Conservation (phyloP, 2,888 invertebrate species). For the Darwinula stevensoni region DNA sequence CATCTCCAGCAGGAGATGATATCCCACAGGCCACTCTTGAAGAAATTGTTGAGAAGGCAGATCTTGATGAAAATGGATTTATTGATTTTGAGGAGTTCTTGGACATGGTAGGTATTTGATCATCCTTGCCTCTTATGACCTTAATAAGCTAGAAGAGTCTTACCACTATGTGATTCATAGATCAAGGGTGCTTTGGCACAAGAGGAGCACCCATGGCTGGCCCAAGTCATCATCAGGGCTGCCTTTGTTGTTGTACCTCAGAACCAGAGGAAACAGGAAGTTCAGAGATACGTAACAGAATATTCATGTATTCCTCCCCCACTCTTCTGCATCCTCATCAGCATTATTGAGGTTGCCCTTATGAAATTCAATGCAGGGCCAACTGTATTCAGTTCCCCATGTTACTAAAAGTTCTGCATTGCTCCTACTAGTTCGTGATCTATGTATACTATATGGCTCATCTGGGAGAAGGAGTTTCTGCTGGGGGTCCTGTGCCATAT, state of each 20-base stretch:
- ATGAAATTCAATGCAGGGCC: too few relatives aligned
- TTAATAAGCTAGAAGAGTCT: too few relatives aligned
- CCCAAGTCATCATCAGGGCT: too few relatives aligned
- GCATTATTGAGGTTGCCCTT: slow-evolving; percentile 54
- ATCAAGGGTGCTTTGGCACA: too few relatives aligned
- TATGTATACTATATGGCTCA: slow-evolving; percentile 23
- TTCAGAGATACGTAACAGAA: slow-evolving; percentile 47
- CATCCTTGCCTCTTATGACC: too few relatives aligned
- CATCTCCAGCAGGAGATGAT: slow-evolving; percentile 10
- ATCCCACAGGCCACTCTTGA: slow-evolving; percentile 13
- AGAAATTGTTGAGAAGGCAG: slow-evolving; percentile 13
- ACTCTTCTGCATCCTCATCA: slow-evolving; percentile 65
- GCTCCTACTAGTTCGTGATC: too few relatives aligned
- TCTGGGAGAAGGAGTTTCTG: slow-evolving; percentile 15
- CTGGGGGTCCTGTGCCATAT: slow-evolving; percentile 37
- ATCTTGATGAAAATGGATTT: slow-evolving; percentile 31
- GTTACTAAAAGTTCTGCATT: too few relatives aligned
- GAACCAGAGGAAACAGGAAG: slow-evolving; percentile 19
- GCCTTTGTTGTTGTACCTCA: slow-evolving; percentile 20
- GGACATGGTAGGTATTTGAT: slow-evolving; percentile 21
- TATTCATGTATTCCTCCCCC: slow-evolving; percentile 75
- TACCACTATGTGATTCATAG: too few relatives aligned
- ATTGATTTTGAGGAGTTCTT: slow-evolving; percentile 64
- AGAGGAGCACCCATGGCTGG: too few relatives aligned
- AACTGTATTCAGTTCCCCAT: too few relatives aligned